Conservation (phyloP, 2,113 vertebrate genomes). For the Cricetomys ansorgei region DNA sequence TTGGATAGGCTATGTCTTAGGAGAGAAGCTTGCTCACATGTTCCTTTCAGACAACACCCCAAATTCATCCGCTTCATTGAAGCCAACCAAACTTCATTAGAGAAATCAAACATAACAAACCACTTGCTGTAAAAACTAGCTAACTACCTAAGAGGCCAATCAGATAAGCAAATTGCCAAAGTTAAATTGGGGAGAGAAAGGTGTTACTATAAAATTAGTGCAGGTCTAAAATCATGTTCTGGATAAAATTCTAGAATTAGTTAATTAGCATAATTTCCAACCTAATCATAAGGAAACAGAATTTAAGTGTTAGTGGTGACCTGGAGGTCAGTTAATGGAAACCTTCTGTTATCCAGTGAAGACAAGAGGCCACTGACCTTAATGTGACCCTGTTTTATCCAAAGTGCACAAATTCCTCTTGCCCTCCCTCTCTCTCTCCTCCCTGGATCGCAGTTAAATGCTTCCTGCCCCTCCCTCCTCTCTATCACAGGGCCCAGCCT, state of each 20-base stretch:
- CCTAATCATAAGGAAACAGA: not conserved
- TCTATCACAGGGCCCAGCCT: not conserved
- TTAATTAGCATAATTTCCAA: constrained; percentile 36
- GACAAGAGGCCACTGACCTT: not conserved
- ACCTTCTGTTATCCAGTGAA: not conserved
- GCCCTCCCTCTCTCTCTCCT: not conserved
- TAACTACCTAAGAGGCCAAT: not conserved
- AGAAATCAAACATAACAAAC: not conserved
- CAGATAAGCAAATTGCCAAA: constrained; percentile 10
- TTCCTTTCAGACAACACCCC: not conserved
- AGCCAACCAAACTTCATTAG: not conserved
- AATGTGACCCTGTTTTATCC: not conserved
- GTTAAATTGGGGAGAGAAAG: not conserved
- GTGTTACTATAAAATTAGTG: constrained; percentile 38
- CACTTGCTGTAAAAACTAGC: not conserved
- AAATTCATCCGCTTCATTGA: not conserved
- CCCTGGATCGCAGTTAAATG: not conserved
- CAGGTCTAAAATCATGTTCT: not conserved
- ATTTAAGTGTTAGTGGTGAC: not conserved
- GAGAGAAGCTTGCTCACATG: not conserved
- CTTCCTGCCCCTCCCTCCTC: accelerated
- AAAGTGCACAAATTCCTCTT: not conserved
- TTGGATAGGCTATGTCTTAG: not conserved
- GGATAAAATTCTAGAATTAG: constrained; percentile 30
- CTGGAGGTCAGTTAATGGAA: not conserved